Evolutionary conservation across 2,888 invertebrate genomes (phyloP), one percentile per base, ranked within the genome.

Genomic region (Tromatobia lineatoria): DNA sequence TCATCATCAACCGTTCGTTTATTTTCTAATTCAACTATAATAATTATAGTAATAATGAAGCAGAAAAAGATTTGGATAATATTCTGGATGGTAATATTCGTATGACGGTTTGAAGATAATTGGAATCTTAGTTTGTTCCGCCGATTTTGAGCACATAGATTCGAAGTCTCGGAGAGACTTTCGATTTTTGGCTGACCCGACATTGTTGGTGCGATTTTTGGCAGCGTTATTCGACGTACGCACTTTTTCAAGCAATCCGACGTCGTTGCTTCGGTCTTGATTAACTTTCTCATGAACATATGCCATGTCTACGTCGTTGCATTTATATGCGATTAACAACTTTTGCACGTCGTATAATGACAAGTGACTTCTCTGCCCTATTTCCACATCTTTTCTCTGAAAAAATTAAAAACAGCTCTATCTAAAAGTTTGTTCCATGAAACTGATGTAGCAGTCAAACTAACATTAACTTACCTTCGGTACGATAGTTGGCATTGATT

Each of bases 311-410:
- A 20, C 29, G 1, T 69, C 13, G 3, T 20, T 50, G 71, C 88
- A 88, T 4, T 87, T 67, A 59, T 87, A 88, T 50, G 86, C 54
- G 20, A 86, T 86, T 10, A 81, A 45, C 10, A 88, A 47, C 79
- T 88, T 88, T 80, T 82, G 52, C n/a, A 87, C 76, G 54, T 88
- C 86, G 79, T 69, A 64, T 11, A 47, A 18, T 54, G 86, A 85
- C 71, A 88, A 70, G 50, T 84, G 76, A n/a, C 66, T 54, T 42
- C 88, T 82, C 29, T 87, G 87, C 18, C 87, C 88, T 29, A 87
- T 85, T 7, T 52, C 38, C 10, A 47, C 61, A 23, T 23, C 61
- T 4, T 75, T 4, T 71, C 29, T 74, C 87, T 88, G 71, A 20
- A 84, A 85, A 8, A 34, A 59, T 10, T 38, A 54, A 42, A 50